Evolutionary conservation across 2,113 vertebrate species (phyloP).

Genomic region (Neopipo cinnamomea): DNA sequence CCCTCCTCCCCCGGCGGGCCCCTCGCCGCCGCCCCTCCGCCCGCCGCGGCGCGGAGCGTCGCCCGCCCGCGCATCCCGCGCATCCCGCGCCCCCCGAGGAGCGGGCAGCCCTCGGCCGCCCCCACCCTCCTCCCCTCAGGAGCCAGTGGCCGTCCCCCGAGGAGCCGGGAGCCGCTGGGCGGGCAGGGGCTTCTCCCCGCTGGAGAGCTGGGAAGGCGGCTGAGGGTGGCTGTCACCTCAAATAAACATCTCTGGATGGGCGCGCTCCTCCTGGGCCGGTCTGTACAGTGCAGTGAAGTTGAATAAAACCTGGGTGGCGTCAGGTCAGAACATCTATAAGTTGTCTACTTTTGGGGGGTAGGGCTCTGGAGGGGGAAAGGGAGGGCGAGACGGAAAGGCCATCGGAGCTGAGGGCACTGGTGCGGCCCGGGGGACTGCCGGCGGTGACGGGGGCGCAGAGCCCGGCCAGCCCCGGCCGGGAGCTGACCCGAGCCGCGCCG

Average conservation of each 20-base stretch:
- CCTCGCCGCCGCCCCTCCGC: not conserved
- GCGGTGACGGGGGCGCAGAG: not conserved
- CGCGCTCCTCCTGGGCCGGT: not conserved
- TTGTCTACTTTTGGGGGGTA: not conserved
- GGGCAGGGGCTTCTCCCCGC: slow-evolving; percentile 28
- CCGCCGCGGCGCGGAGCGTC: not conserved
- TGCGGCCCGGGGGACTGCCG: not conserved
- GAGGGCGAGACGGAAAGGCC: not conserved
- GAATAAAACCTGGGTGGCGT: slow-evolving; percentile 43
- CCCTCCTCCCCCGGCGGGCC: not conserved
- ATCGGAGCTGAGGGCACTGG: not conserved
- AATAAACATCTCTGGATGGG: slow-evolving; percentile 24
- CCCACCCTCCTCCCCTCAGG: not conserved
- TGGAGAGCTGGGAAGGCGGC: slow-evolving; percentile 7
- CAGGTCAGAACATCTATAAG: slow-evolving; percentile 40
- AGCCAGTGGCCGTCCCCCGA: not conserved
- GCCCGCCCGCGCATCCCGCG: not conserved
- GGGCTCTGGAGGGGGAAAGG: not conserved
- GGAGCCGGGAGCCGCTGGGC: not conserved
- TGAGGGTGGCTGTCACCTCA: slow-evolving; percentile 46
- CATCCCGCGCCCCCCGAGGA: not conserved
- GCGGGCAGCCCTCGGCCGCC: not conserved
- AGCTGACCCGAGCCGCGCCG: not conserved
- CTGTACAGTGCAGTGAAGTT: slow-evolving; percentile 55
- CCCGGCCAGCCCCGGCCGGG: not conserved